Evolutionary conservation across 2,888 invertebrate species (phyloP).

Genomic region (Willowsia nigromaculata): DNA sequence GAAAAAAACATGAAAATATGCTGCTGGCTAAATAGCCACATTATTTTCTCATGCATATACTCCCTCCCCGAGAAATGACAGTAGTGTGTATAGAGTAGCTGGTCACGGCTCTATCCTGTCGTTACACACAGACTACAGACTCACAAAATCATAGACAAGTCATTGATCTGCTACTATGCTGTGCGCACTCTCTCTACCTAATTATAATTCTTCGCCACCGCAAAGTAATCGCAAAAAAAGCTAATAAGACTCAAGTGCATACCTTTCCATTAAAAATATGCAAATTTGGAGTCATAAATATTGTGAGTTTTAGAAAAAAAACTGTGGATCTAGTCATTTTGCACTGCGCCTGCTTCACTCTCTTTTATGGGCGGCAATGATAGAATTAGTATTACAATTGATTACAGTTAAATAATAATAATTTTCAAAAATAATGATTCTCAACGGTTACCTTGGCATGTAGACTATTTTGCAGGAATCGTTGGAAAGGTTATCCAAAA

Average conservation of each 20-base stretch:
- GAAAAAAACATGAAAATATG: neutral
- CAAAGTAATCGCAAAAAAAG: neutral
- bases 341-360: neutral
- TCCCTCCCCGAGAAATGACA: conserved; percentile 7
- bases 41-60: neutral
- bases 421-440: neutral
- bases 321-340: neutral
- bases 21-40: neutral
- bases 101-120: neutral
- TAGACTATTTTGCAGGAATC: neutral
- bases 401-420: conserved; percentile 18
- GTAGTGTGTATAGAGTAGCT: neutral
- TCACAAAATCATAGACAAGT: neutral
- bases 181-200: neutral
- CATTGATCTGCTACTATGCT: conserved; percentile 21
- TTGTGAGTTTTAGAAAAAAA: conserved; percentile 5
- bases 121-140: neutral
- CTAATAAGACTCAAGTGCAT: conserved; percentile 14
- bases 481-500: too few relatives aligned
- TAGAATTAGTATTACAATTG: conserved; percentile 18
- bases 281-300: conserved; percentile 29
- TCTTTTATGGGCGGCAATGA: neutral
- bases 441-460: neutral
- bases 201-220: conserved; percentile 30
- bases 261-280: conserved; percentile 19